Evolutionary conservation across 2,113 vertebrate genomes (phyloP).

Genomic region (Noctilio leporinus): DNA sequence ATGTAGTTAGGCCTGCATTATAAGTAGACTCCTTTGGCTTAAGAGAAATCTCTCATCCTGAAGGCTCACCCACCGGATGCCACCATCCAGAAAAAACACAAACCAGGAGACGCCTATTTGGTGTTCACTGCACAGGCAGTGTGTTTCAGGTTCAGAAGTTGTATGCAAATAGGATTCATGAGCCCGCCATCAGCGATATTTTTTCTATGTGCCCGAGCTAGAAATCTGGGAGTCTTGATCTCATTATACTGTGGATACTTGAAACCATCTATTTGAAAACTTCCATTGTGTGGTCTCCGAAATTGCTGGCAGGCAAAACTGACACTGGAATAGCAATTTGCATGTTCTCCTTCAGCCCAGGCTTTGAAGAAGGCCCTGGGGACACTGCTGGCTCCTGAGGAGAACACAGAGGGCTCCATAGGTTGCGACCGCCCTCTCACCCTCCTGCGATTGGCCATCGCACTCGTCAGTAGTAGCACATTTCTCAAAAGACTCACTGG

Average conservation of each 20-base stretch:
- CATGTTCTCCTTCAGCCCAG: background rate
- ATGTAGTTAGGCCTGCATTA: background rate
- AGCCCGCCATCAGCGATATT: conserved; percentile 26
- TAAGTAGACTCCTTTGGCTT: background rate
- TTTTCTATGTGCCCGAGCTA: conserved; percentile 20
- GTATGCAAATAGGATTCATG: conserved; percentile 49
- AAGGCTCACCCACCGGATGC: background rate
- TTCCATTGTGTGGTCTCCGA: conserved; percentile 53
- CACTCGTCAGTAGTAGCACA: background rate
- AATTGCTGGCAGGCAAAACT: conserved; percentile 52
- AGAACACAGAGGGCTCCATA: background rate
- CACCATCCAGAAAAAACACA: conserved; percentile 36
- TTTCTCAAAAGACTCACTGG: background rate
- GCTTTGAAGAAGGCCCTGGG: background rate
- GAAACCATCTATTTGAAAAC: conserved; percentile 58
- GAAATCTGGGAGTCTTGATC: conserved; percentile 53
- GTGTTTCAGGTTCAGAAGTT: conserved; percentile 1
- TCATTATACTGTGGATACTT: conserved; percentile 52
- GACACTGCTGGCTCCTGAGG: background rate
- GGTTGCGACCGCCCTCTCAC: background rate
- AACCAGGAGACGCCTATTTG: background rate
- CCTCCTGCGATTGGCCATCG: background rate
- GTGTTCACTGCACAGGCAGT: background rate
- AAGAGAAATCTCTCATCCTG: background rate
- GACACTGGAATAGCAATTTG: conserved; percentile 43